Evolutionary conservation across 1,140 invertebrate species (phyloP), one percentile per base, ranked within the genome.

Genomic region (Trichonephila clavata): DNA sequence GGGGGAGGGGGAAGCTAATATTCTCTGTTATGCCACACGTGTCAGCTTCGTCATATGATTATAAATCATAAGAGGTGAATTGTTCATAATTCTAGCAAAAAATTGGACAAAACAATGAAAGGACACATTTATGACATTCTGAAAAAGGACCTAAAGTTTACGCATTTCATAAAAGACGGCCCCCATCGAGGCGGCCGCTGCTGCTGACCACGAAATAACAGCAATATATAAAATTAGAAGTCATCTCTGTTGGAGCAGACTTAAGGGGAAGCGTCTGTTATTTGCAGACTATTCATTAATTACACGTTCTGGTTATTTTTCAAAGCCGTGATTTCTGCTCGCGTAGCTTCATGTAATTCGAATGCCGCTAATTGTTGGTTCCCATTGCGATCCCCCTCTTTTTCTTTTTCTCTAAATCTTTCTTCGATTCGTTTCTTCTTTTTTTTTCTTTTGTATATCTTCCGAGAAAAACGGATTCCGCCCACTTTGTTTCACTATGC

Each of bases 171-270:
- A 6, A 27, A 16, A 27, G 27, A 10, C 7, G 6, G 27, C 27
- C 24, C 61, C 88, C 43, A n/a, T 18, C 18, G 39, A 27, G 14
- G 71, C 13, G 63, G 71, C 18, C 24, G 27, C 71, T 50, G 27
- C 71, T 50, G 84, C 80, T 90, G 88, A 90, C 90, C 90, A 80
- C 90, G 81, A 84, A 92, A 92, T 68, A 65, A 60, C 50, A 80
- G 90, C 90, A 83, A 92, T 92, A 92, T 92, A 92, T 92, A 92
- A 92, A 92, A 92, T 92, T 92, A 92, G 90, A 83, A 92, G 60
- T n/a, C 71, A 63, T 59, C 57, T n/a, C 27, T 50, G 50, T 50
- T 50, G 50, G 50, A 50, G 50, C 50, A 43, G 60, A 24, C 43
- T 21, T 43, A 24, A 21, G 61, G 60, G 27, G 50, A 21, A 39